A percentile compares a stretch with the other conserved stretches of the same genome.
Evolutionary conservation across 2,888 invertebrate species (phyloP).

Genomic region (Leptodirus hochenwartii): DNA sequence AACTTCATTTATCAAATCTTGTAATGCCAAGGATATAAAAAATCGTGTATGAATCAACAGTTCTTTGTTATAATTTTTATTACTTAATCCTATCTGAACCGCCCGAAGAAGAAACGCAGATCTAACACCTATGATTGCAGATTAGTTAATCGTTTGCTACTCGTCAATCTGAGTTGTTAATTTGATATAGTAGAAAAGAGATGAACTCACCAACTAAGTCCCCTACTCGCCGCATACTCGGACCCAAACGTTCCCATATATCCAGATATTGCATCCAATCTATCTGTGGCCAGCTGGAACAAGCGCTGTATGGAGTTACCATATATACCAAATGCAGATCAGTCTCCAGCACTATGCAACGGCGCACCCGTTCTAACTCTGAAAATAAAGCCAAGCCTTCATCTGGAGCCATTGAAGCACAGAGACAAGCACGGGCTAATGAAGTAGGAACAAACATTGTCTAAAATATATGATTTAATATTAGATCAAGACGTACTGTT

Average conservation of each 20-base stretch:
- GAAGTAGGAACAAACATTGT: conserved; percentile 54
- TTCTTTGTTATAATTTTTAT: conserved; percentile 1
- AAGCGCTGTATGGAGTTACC: conserved; percentile 84
- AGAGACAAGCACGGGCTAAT: conserved; percentile 80
- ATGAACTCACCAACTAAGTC: conserved; percentile 76
- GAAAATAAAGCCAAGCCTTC: conserved; percentile 78
- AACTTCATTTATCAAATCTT: conserved; percentile 84
- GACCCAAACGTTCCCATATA: conserved; percentile 64
- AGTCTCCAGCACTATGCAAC: conserved; percentile 80
- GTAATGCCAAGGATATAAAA: conserved; percentile 76
- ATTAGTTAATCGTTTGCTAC: conserved; percentile 28
- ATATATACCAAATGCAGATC: conserved; percentile 91
- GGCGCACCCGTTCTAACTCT: conserved; percentile 69
- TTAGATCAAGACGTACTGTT: too few species aligned
- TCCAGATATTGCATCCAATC: conserved; percentile 69
- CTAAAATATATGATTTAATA: too few species aligned
- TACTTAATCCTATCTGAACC: not conserved
- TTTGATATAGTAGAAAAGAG: too few species aligned
- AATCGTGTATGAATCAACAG: conserved; percentile 49
- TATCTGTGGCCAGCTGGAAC: conserved; percentile 47
- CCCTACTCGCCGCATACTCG: conserved; percentile 70
- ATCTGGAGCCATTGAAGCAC: conserved; percentile 86
- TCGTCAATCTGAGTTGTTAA: too few species aligned
- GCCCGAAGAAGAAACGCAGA: not conserved
- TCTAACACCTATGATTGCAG: conserved; percentile 23